Conservation (phyloP, 2,113 vertebrate genomes). For the Benitochromis conjunctus region DNA sequence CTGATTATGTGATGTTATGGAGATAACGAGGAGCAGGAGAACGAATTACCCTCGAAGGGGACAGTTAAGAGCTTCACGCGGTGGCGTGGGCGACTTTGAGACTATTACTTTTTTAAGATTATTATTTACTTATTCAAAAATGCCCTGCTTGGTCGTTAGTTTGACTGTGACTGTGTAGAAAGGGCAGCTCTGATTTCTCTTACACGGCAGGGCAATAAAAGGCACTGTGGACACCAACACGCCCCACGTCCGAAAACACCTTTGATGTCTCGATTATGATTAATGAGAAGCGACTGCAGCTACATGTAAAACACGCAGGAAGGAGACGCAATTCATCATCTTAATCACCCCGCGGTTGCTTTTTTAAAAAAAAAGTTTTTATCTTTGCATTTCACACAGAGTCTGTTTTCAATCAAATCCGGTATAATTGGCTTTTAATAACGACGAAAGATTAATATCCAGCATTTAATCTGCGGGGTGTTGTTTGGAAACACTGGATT, state of each 20-base stretch:
- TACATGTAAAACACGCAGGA: slow-evolving; percentile 1
- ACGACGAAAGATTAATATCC: not conserved
- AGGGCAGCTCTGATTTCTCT: not conserved
- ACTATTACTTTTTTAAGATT: not conserved
- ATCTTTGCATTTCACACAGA: not conserved
- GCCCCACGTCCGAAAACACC: not conserved
- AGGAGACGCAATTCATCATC: slow-evolving; percentile 7
- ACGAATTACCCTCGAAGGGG: not conserved
- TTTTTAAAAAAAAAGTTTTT: not conserved
- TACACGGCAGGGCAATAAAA: not conserved
- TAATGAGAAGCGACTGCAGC: not conserved
- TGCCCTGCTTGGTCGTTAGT: not conserved
- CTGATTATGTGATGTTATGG: not conserved
- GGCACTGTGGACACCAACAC: not conserved
- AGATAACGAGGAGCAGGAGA: not conserved
- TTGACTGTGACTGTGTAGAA: not conserved
- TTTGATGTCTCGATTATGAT: not conserved
- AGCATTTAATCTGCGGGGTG: not conserved
- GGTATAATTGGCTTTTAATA: not conserved
- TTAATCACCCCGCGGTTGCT: not conserved
- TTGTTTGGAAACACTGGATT: not conserved
- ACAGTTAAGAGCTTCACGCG: not conserved
- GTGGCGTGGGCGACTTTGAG: not conserved
- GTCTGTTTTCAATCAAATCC: not conserved
- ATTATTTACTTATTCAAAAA: not conserved